Evolutionary conservation across 2,797 vertebrate species (phyloP).

Genomic region (Oreortyx pictus): DNA sequence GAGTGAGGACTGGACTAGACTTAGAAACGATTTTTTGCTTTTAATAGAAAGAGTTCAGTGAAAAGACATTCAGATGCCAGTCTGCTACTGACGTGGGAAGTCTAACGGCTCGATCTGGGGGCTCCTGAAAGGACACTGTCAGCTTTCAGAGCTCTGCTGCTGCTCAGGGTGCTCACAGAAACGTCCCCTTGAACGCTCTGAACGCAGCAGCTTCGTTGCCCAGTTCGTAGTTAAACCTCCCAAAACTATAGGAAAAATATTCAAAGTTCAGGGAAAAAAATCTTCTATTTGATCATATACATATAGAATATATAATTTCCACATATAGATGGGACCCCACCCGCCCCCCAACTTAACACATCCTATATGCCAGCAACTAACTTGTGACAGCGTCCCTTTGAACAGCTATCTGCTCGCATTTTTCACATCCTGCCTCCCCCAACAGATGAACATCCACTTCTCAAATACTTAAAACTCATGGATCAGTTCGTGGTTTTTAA

Average conservation of each 20-base stretch:
- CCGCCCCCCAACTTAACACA: neutral
- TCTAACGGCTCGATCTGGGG: neutral
- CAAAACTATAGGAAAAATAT: neutral
- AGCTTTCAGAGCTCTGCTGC: neutral
- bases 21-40: constrained; percentile 24
- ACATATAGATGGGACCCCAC: neutral
- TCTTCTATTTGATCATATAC: neutral
- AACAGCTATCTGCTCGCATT: neutral
- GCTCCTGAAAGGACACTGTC: neutral
- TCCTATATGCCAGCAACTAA: neutral
- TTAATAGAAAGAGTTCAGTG: constrained; percentile 4
- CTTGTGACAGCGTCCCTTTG: neutral
- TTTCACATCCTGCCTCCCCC: neutral
- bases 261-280: neutral
- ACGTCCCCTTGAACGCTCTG: neutral
- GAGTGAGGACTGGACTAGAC: constrained; percentile 58
- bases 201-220: neutral
- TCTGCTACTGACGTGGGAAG: neutral
- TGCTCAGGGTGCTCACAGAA: neutral
- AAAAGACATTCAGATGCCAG: constrained; percentile 40
- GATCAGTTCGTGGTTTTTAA: constrained; percentile 23
- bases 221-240: neutral
- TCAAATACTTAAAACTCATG: neutral
- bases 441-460: constrained; percentile 10
- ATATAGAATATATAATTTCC: neutral